Conservation (phyloP, 1,140 invertebrate genomes). For the Calosoma granatense region DNA sequence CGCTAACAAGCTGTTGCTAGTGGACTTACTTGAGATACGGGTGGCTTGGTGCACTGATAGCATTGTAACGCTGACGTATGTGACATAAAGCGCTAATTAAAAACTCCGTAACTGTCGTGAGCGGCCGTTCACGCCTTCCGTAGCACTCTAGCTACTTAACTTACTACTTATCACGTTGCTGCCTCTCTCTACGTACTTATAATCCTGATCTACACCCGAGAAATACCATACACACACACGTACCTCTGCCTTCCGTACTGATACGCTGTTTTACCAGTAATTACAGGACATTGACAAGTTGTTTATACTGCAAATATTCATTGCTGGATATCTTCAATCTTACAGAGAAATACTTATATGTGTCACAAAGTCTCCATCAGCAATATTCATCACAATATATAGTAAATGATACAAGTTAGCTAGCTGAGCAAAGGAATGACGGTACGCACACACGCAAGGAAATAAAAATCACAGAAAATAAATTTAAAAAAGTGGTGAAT, state of each 20-base stretch:
- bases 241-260: too few relatives aligned
- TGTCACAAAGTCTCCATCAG: too few relatives aligned
- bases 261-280: too few relatives aligned
- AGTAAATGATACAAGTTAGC: too few relatives aligned
- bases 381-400: too few relatives aligned
- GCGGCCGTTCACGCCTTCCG: neutral
- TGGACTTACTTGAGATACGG: neutral
- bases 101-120: neutral
- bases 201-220: neutral
- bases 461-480: conserved; percentile 2
- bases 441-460: neutral
- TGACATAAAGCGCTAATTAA: neutral
- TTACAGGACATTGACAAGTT: too few relatives aligned
- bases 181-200: neutral
- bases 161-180: neutral
- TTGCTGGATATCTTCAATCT: too few relatives aligned
- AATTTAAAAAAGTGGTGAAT: neutral
- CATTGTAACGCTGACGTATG: neutral
- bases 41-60: neutral
- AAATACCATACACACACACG: too few relatives aligned
- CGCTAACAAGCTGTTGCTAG: neutral
- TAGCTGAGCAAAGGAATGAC: too few relatives aligned
- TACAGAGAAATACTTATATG: too few relatives aligned
- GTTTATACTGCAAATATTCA: too few relatives aligned
- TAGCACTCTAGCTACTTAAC: neutral